Percentiles rank a stretch among this genome's conserved stretches.
Conservation (phyloP, 2,888 invertebrate species). For the Morpho deidamia region DNA sequence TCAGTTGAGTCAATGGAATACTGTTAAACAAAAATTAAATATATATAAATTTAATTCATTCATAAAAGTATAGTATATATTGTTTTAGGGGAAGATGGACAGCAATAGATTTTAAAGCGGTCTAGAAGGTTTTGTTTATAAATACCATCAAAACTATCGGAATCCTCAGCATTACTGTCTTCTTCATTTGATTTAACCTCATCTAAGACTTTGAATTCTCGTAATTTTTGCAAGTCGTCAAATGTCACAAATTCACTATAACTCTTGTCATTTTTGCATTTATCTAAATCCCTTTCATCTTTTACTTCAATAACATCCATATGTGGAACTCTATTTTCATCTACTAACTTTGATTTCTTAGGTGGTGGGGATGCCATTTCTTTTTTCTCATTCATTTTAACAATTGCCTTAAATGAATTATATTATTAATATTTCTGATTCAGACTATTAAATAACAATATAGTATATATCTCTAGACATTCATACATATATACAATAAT, state of each 20-base stretch:
- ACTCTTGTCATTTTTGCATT: conserved; percentile 31
- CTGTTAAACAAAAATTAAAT: no score
- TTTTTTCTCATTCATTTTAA: conserved; percentile 21
- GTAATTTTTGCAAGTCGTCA: conserved; percentile 53
- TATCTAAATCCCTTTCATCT: conserved; percentile 21
- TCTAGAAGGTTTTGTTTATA: neutral
- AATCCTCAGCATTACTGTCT: conserved; percentile 58
- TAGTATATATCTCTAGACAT: no score
- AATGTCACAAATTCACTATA: conserved; percentile 43
- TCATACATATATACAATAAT: no score
- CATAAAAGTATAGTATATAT: no score
- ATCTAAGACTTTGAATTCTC: conserved; percentile 65
- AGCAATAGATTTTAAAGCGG: no score
- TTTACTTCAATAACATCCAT: neutral
- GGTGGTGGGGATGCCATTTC: conserved; percentile 32
- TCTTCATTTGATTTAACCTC: conserved; percentile 66
- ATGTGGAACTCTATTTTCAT: neutral
- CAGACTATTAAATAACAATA: no score
- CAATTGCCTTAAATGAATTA: conserved; percentile 24
- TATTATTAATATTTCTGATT: no score
- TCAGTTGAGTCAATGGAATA: no score
- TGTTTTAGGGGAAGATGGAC: no score
- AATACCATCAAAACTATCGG: conserved; percentile 53
- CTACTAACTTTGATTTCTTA: conserved; percentile 41
- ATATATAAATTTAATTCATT: no score